Conservation (phyloP, 2,113 vertebrate genomes). For the Cairina moschata region DNA sequence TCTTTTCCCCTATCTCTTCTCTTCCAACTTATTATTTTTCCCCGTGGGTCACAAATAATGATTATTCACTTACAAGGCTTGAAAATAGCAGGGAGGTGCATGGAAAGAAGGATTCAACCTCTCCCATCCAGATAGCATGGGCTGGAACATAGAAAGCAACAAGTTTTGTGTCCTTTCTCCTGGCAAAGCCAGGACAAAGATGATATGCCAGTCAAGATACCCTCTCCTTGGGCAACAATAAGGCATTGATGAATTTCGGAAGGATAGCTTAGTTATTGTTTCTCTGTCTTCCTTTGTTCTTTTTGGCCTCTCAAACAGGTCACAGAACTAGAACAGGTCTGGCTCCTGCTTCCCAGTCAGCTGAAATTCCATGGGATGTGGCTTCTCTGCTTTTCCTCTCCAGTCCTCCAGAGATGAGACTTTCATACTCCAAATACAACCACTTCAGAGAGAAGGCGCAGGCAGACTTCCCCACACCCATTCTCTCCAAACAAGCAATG, state of each 20-base stretch:
- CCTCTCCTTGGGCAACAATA: too few species aligned
- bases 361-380: constrained; percentile 23
- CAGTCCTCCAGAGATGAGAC: neutral
- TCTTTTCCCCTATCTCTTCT: neutral
- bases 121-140: neutral
- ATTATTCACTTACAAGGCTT: neutral
- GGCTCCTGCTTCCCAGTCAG: neutral
- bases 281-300: neutral
- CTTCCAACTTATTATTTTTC: neutral
- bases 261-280: neutral
- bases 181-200: neutral
- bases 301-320: neutral
- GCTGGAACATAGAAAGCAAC: neutral
- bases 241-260: neutral
- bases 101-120: neutral
- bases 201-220: neutral
- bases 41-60: neutral
- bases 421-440: neutral
- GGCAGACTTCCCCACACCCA: neutral
- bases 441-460: neutral
- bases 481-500: neutral
- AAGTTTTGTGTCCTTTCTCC: neutral
- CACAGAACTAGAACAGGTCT: neutral
- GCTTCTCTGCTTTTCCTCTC: neutral
- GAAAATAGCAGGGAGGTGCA: neutral